These are phyloP conservation scores for Scolopax mira DNA, from an alignment of 2,113 vertebrate genomes.

Conservation along the genomic window DNA sequence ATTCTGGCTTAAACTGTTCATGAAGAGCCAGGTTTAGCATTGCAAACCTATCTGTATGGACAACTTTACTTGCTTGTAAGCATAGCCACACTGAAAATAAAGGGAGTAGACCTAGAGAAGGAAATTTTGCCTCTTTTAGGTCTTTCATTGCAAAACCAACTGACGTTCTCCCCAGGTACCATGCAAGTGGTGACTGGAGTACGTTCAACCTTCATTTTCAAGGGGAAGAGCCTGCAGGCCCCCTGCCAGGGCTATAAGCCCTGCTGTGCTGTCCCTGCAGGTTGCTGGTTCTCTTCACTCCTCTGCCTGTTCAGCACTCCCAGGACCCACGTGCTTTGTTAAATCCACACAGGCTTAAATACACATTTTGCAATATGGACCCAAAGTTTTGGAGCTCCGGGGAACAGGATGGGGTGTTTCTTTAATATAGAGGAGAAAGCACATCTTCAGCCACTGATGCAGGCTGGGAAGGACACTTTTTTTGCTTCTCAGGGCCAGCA, in stretches of 20 bases:
- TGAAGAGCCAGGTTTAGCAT: neutral
- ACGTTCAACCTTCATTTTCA: neutral
- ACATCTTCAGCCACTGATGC: neutral
- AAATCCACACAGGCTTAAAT: neutral
- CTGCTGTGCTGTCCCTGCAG: neutral
- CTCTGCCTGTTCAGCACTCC: neutral
- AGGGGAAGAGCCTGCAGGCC: neutral
- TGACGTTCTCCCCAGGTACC: neutral
- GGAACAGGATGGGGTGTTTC: neutral
- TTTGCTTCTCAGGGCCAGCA: neutral
- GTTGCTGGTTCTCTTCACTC: neutral
- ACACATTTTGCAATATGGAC: neutral
- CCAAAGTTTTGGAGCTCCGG: neutral
- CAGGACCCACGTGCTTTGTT: neutral
- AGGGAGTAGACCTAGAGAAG: neutral
- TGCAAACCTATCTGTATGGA: neutral
- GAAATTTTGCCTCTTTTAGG: neutral
- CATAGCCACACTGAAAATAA: neutral
- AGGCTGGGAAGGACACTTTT: neutral
- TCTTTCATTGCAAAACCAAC: neutral
- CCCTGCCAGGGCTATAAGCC: neutral
- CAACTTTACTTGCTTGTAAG: neutral
- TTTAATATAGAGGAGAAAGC: neutral
- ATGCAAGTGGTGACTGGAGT: fast-evolving
- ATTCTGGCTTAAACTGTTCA: neutral